Base-by-base conservation (phyloP, 2,797 vertebrate genomes). In the Karalla daura region DNA sequence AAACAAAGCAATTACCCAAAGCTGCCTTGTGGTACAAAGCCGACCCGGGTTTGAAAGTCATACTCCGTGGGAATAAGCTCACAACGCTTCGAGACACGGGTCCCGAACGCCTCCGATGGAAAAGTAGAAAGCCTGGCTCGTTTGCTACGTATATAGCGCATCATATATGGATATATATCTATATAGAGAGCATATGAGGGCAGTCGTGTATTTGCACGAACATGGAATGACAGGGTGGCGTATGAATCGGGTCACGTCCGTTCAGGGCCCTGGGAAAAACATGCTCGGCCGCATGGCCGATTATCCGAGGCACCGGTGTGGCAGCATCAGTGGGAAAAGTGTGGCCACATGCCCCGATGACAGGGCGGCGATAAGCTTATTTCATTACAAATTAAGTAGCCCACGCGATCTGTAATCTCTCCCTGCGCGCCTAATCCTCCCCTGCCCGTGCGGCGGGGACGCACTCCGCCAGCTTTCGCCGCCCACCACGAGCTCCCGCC, bases 341-440 rank as follows among this genome's bases (percentile, higher is more conserved):
- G 6, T 51, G 12, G 33, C 52, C 18, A 20, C 30, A 14, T 36
- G 28, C 37, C 40, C n/a, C 21, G 54, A 54, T 78, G 51, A 50
- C 44, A 28, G 28, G 44, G 21, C 33, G 50, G 36, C 58, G 60
- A 74, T 70, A 25, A 72, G 59, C 59, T 66, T 53, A 20, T 62
- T 70, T 41, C 11, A 14, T 47, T 44, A 52, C 3, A 1, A 18
- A 45, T 69, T 69, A 77, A 75, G 54, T 51, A 65, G 63, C 49
- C 56, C 35, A 27, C 53, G 54, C 47, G 14, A 52, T 64, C 43
- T 21, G 25, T 80, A 78, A 80, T 74, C 74, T 69, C 61, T 41
- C 32, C 59, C 28, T 40, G 41, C 28, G 47, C 35, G 28, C 10
- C 18, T 76, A 60, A 74, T 76, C 70, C 56, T 65, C 55, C 18